These are phyloP conservation scores for Chrysopa pallens DNA, from an alignment of 1,140 invertebrate genomes.

Conservation along the genomic window DNA sequence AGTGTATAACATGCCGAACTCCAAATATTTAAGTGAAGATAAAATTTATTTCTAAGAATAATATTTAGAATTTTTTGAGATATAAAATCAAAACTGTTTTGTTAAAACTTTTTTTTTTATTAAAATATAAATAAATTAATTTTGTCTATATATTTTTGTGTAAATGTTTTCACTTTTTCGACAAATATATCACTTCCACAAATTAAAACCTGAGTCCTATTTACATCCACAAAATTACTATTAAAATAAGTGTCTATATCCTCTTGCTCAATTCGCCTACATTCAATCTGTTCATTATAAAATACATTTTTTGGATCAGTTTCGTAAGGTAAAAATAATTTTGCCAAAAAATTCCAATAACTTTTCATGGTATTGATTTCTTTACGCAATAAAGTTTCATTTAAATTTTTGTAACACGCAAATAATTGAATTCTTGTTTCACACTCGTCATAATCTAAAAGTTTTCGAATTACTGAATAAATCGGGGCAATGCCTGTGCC, in stretches of 20 bases:
- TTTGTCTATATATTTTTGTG: constrained; percentile 1
- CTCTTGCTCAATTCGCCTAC: constrained; percentile 1
- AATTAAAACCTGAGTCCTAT: constrained; percentile 5
- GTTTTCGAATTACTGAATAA: constrained; percentile 33
- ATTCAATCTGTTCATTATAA: constrained; percentile 15
- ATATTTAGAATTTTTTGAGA: no score
- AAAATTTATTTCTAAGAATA: no score
- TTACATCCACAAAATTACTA: constrained; percentile 3
- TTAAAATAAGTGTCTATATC: constrained; percentile 5
- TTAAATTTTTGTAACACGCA: constrained; percentile 31
- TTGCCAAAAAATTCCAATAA: constrained; percentile 48
- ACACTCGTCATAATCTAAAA: constrained; percentile 42
- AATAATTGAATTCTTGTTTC: constrained; percentile 34
- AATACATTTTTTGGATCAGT: constrained; percentile 3
- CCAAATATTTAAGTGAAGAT: no score
- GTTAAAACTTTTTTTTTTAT: background rate
- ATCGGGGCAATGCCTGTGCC: constrained; percentile 52
- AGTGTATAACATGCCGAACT: background rate
- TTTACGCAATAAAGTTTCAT: constrained; percentile 34
- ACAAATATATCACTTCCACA: constrained; percentile 9
- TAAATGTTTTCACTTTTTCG: background rate
- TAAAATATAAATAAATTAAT: constrained; percentile 7
- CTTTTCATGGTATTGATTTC: constrained; percentile 30
- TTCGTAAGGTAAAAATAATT: constrained; percentile 26
- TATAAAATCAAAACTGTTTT: background rate